Evolutionary conservation across 2,888 invertebrate species (phyloP).

Genomic region (Leptarthrus brevirostris): DNA sequence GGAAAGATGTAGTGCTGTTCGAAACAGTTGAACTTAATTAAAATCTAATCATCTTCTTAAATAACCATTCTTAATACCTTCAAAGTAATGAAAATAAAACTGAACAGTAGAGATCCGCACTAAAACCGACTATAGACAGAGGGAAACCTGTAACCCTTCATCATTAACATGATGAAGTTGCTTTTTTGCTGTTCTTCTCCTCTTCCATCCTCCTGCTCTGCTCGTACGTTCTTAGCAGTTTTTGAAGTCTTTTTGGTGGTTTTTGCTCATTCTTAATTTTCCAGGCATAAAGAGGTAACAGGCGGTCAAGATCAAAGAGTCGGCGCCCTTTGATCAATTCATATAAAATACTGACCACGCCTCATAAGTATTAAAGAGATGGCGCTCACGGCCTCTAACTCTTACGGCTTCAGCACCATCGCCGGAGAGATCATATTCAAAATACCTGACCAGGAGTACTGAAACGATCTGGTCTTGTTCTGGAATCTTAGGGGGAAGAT

Average conservation of each 20-base stretch:
- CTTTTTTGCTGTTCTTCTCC: constrained; percentile 28
- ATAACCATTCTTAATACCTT: background rate
- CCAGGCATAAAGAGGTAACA: constrained; percentile 47
- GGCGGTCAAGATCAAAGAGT: constrained; percentile 64
- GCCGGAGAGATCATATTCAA: constrained; percentile 42
- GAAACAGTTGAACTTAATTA: too few species aligned
- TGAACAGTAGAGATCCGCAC: background rate
- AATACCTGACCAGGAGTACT: constrained; percentile 37
- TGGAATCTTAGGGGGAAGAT: background rate
- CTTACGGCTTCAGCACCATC: constrained; percentile 19
- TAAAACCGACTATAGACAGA: constrained; percentile 30
- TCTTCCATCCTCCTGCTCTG: constrained; percentile 22
- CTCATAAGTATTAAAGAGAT: constrained; percentile 44
- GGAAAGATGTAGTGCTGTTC: too few species aligned
- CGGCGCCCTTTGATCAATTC: constrained; percentile 66
- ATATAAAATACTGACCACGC: constrained; percentile 65
- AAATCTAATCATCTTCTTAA: too few species aligned
- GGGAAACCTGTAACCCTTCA: constrained; percentile 40
- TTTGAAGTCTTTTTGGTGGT: constrained; percentile 40
- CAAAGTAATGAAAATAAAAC: constrained; percentile 8
- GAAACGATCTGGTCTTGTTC: constrained; percentile 3
- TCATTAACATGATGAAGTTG: constrained; percentile 44
- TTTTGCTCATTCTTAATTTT: constrained; percentile 48
- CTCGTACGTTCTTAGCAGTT: constrained; percentile 7
- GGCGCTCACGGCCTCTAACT: constrained; percentile 48